phyloP scores from a whole-genome alignment of 2,797 vertebrate species.

The Aselliscus stoliczkanus region DNA sequence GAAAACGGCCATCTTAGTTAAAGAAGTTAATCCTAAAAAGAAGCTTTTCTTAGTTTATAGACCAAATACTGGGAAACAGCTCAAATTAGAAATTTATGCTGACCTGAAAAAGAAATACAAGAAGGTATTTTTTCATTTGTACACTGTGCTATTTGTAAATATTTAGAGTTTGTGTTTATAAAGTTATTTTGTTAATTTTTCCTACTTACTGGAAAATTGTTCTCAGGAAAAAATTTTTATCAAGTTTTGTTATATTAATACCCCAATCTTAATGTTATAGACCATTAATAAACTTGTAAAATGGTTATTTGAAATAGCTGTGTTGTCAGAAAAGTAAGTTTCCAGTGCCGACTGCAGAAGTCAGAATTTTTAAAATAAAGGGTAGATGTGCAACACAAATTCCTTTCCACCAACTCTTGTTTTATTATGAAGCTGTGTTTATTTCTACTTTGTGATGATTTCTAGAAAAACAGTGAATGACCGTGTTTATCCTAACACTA shows the following conservation, averaged over 20 bases:
- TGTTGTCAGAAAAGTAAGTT: neutral
- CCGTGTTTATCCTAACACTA: neutral
- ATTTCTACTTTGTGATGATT: neutral
- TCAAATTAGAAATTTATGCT: slow-evolving; percentile 93
- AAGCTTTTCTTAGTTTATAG: slow-evolving; percentile 95
- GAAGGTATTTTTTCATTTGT: slow-evolving; percentile 85
- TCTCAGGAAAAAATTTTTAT: neutral
- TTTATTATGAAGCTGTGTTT: neutral
- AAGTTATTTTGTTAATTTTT: neutral
- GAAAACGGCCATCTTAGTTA: slow-evolving; percentile 94
- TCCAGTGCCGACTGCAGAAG: neutral
- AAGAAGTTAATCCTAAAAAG: slow-evolving; percentile 97
- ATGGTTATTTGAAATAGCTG: neutral
- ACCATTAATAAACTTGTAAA: neutral
- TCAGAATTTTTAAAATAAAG: neutral
- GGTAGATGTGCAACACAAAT: neutral
- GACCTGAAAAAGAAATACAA: slow-evolving; percentile 99
- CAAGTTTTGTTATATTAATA: neutral
- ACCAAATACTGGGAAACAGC: slow-evolving; percentile 96
- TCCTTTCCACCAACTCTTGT: neutral
- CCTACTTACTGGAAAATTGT: neutral
- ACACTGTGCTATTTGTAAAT: neutral
- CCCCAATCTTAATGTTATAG: neutral
- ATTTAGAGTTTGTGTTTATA: neutral
- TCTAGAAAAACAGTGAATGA: neutral